Conservation (phyloP, 1,140 invertebrate genomes). For the Acromyrmex heyeri region DNA sequence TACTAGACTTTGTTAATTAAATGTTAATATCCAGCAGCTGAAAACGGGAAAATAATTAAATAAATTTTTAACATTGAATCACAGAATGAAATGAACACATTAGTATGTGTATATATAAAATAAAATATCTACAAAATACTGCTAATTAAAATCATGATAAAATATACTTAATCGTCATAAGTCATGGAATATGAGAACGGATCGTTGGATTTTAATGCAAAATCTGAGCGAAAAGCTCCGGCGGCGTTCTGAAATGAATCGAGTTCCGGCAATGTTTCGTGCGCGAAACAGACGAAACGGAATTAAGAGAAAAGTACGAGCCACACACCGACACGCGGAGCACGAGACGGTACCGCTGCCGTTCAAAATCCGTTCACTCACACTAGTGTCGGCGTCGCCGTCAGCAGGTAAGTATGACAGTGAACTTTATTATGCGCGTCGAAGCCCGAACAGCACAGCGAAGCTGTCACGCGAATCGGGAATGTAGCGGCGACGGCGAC, state of each 20-base stretch:
- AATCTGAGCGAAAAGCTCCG: slow-evolving; percentile 8
- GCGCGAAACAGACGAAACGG: not conserved
- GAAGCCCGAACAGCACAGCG: slow-evolving; percentile 64
- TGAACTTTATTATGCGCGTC: slow-evolving; percentile 77
- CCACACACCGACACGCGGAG: not conserved
- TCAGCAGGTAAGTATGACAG: slow-evolving; percentile 73
- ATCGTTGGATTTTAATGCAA: slow-evolving; percentile 17
- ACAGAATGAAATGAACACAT: slow-evolving; percentile 19
- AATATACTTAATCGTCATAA: slow-evolving; percentile 28
- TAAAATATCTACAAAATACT: not conserved
- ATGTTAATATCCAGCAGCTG: slow-evolving; percentile 14
- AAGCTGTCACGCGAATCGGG: slow-evolving; percentile 73
- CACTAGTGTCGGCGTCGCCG: slow-evolving; percentile 17
- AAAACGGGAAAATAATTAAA: slow-evolving; percentile 31
- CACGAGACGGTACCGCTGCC: slow-evolving; percentile 5
- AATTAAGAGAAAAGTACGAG: slow-evolving; percentile 36
- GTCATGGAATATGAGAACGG: not conserved
- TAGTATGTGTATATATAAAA: not conserved
- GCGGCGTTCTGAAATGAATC: not conserved
- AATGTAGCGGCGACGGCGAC: not conserved
- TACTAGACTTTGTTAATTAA: not conserved
- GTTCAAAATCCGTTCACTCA: slow-evolving; percentile 14
- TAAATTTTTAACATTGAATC: slow-evolving; percentile 22
- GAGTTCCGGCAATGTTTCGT: slow-evolving; percentile 28
- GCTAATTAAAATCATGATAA: slow-evolving; percentile 26